Evolutionary conservation across 2,797 vertebrate genomes (phyloP), one percentile per base, ranked within the genome.

Genomic region (Enteromius radiatus): DNA sequence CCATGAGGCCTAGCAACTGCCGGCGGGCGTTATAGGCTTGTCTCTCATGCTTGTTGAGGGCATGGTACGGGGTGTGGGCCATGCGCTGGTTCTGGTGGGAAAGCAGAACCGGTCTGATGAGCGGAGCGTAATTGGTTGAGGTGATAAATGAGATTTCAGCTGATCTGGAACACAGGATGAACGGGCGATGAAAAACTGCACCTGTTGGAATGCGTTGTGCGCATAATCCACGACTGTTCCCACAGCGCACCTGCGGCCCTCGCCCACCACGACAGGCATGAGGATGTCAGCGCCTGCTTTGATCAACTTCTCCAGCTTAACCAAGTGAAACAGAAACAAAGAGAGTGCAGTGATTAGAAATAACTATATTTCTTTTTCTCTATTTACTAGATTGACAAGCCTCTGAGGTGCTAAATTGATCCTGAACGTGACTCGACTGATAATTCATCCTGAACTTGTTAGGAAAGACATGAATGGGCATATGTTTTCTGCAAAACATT

Each of bases 171-270:
- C 31, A 41, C 3, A 0, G 41, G 43, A 76, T 82, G 73, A 76
- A 68, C 8, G 9, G 17, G 75, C 45, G n/a, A 10, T 67, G 68
- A 71, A 63, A 12, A 23, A 0, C 81, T 28, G 73, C 33, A 98
- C 97, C 96, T 96, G 95, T 69, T 91, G 94, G 86, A 95, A 96
- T 43, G 86, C 90, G 88, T 91, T 88, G 89, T 95, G 89, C 2
- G 94, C 95, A 0, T 93, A 97, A 91, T 97, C 96, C 0, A 97
- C 92, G 0, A 93, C 96, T 0, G 95, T 97, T 84, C 96, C 97
- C 78, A 94, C 71, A 0, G 87, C 88, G 7, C 73, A 81, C 75
- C 43, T 92, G 38, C 86, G 87, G 1, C 89, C 90, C 31, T 92
- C 89, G 0, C 67, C 89, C 61, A 96, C 89, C 0, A 10, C 52